A percentile compares a stretch with the other conserved stretches of the same genome.
These are phyloP conservation scores for Synanthedon andrenaeformis DNA, from an alignment of 2,888 invertebrate species.

Conservation along the genomic window DNA sequence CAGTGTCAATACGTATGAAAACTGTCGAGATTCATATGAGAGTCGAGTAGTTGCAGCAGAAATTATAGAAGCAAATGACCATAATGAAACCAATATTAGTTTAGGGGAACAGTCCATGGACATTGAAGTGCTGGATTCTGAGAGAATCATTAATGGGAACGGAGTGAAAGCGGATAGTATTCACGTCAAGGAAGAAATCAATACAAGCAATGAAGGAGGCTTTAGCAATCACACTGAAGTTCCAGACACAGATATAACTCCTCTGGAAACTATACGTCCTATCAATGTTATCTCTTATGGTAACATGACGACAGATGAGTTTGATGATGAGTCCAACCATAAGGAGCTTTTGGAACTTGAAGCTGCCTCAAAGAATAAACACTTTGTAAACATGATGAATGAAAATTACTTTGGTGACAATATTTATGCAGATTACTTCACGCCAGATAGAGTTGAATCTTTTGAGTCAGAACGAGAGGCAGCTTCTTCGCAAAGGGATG, in stretches of 20 bases:
- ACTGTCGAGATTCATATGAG: conserved; percentile 12
- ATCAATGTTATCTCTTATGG: conserved; percentile 55
- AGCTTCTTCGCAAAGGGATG: conserved; percentile 25
- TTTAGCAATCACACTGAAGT: conserved; percentile 37
- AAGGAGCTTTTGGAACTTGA: conserved; percentile 51
- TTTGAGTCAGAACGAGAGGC: conserved; percentile 43
- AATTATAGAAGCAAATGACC: conserved; percentile 34
- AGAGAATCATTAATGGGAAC: conserved; percentile 22
- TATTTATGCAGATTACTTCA: conserved; percentile 60
- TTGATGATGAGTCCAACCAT: conserved; percentile 53
- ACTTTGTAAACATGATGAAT: conserved; percentile 60
- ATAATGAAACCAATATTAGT: conserved; percentile 42
- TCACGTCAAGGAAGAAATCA: conserved; percentile 52
- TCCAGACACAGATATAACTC: conserved; percentile 26
- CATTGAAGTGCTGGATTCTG: conserved; percentile 25
- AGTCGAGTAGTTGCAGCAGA: conserved; percentile 41
- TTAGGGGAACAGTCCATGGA: conserved; percentile 55
- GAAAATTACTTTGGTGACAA: conserved; percentile 64
- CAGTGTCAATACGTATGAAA: neutral
- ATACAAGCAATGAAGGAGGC: conserved; percentile 42
- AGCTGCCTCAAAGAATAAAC: conserved; percentile 51
- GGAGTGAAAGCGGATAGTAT: conserved; percentile 26
- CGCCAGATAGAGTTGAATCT: conserved; percentile 50
- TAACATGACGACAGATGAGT: conserved; percentile 40
- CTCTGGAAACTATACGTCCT: conserved; percentile 46